Base-by-base conservation (phyloP, 2,797 vertebrate species). In the Eulemur albifrons region DNA sequence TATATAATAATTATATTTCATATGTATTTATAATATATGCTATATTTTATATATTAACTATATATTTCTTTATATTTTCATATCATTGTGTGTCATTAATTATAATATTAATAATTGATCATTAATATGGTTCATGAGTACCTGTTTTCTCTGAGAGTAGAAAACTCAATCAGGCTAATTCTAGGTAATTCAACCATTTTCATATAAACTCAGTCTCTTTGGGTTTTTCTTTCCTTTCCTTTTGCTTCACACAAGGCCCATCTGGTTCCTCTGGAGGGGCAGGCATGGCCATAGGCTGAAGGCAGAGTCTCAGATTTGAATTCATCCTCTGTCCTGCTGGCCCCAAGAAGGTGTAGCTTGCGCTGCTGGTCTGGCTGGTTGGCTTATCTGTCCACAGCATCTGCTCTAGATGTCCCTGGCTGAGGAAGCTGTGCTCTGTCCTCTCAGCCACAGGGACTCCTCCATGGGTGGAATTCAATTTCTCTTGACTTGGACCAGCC, bases 351-450 rank as follows among this genome's bases (percentile, higher is more conserved):
- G 13, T 32, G 5, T 3, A 70, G 15, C 38, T 63, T 48, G 21
- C 15, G 9, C n/a, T 45, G 32, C 35, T 30, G 27, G 3, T 32
- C n/a, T 14, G 18, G 70, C 50, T 2, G 13, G 27, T 13, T 40
- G 79, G 35, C 35, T 54, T 25, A 38, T 79, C 4, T n/a, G 40
- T 23, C 6, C 15, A 3, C 35, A 43, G 40, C 23, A 13, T 23
- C 27, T 17, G n/a, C n/a, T 65, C 14, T 7, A 4, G 12, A 8
- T 0, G 0, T 50, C 15, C 50, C 27, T 27, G 11, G 32, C 27
- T 35, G 40, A 77, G 72, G 61, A n/a, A 40, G 35, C 75, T 52
- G 76, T 40, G 11, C n/a, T 40, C 92, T 27, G n/a, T 61, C 20
- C 63, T 61, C 18, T 38, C 43, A 25, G 73, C 25, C 14, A 30